Percentiles rank a stretch among this genome's conserved stretches.
Evolutionary conservation across 2,797 vertebrate species (phyloP).

Genomic region (Naso thynnoides): DNA sequence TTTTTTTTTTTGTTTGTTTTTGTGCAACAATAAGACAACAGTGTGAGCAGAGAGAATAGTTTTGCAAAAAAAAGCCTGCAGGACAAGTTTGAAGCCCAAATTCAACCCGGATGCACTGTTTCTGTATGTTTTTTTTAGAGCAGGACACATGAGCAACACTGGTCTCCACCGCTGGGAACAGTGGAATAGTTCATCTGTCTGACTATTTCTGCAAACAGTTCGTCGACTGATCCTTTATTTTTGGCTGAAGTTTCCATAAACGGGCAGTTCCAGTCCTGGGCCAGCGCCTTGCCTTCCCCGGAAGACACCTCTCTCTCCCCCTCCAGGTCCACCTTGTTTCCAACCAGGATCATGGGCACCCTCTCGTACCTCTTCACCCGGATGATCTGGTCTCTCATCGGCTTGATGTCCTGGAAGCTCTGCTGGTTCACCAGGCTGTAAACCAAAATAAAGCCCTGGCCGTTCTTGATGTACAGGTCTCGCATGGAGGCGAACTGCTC

Average conservation of each 20-base stretch:
- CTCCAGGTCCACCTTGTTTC: conserved; percentile 98
- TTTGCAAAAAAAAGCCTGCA: conserved; percentile 49
- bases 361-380: conserved; percentile 94
- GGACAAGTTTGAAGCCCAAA: conserved; percentile 38
- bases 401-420: conserved; percentile 96
- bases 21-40: conserved; percentile 84
- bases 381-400: conserved; percentile 97
- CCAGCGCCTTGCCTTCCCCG: conserved; percentile 94
- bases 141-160: conserved; percentile 94
- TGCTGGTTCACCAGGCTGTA: conserved; percentile 96
- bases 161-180: conserved; percentile 90
- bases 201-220: conserved; percentile 96
- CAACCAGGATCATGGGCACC: conserved; percentile 97
- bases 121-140: conserved; percentile 65
- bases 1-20: conserved; percentile 59
- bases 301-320: conserved; percentile 93
- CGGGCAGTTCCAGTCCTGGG: conserved; percentile 96
- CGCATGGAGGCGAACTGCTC: conserved; percentile 97
- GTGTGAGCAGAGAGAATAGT: conserved; percentile 68
- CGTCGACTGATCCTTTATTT: conserved; percentile 95
- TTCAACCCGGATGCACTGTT: conserved; percentile 28
- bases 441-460: conserved; percentile 93
- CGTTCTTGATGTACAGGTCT: conserved; percentile 95
- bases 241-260: conserved; percentile 98
- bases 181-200: conserved; percentile 96